A percentile compares a stretch with the other conserved stretches of the same genome.
Evolutionary conservation across 2,888 invertebrate species (phyloP).

Genomic region (Spilarctia lutea): DNA sequence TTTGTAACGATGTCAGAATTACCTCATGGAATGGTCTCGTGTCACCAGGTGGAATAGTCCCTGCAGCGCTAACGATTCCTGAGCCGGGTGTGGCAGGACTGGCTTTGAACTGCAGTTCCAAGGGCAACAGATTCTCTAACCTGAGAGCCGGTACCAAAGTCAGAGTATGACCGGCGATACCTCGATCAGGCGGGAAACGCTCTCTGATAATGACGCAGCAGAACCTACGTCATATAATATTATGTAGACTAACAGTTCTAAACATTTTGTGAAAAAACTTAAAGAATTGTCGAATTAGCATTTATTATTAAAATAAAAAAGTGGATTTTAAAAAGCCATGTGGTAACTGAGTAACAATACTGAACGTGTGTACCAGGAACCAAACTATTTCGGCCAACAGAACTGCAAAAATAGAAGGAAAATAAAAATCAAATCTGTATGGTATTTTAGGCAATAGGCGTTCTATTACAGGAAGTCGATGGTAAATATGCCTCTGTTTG

Average conservation of each 20-base stretch:
- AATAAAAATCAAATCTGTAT: no score
- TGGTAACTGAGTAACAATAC: no score
- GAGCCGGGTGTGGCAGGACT: slow-evolving; percentile 54
- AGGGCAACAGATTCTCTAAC: slow-evolving; percentile 95
- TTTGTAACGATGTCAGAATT: background rate
- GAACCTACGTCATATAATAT: slow-evolving; percentile 84
- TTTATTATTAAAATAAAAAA: no score
- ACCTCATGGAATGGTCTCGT: slow-evolving; percentile 77
- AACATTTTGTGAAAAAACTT: background rate
- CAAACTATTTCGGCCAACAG: no score
- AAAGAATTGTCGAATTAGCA: no score
- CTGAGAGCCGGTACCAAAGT: slow-evolving; percentile 94
- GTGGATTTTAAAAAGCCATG: no score
- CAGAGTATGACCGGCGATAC: slow-evolving; percentile 95
- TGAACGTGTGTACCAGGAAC: no score
- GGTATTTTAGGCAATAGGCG: no score
- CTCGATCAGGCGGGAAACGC: slow-evolving; percentile 91
- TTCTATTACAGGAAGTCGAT: no score
- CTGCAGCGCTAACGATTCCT: slow-evolving; percentile 56
- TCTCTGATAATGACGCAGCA: slow-evolving; percentile 93
- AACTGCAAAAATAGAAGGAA: no score
- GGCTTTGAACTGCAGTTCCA: slow-evolving; percentile 89
- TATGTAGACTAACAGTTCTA: background rate
- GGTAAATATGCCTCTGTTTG: no score
- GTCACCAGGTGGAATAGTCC: slow-evolving; percentile 73